Evolutionary conservation across 2,113 vertebrate species (phyloP).

Genomic region (Antigone vipio): DNA sequence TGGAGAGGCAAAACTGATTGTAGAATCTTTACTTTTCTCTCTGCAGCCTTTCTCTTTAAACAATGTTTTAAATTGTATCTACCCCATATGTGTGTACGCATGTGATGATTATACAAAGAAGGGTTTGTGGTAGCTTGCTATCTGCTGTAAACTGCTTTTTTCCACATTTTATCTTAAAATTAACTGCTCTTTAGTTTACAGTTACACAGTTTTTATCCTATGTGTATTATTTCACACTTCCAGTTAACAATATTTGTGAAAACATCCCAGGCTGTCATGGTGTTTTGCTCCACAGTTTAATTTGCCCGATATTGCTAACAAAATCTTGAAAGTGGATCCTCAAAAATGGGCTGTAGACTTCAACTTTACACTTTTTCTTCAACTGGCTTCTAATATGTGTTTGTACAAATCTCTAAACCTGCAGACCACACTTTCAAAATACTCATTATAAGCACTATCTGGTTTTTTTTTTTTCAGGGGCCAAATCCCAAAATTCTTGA

Average conservation of each 20-base stretch:
- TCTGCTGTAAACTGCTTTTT: neutral
- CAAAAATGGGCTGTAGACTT: neutral
- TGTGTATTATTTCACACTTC: neutral
- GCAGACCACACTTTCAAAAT: neutral
- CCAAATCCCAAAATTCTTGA: conserved; percentile 9
- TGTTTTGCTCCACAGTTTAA: neutral
- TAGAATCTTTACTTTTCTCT: neutral
- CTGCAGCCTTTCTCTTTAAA: neutral
- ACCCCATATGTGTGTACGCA: neutral
- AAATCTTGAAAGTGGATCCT: neutral
- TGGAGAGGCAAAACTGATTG: neutral
- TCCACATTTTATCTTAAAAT: neutral
- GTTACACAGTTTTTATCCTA: neutral
- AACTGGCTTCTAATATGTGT: neutral
- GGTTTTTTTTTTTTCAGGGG: conserved; percentile 54
- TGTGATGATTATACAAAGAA: neutral
- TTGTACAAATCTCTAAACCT: neutral
- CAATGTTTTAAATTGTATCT: neutral
- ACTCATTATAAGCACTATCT: neutral
- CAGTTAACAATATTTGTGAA: neutral
- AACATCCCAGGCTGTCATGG: neutral
- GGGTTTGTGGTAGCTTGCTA: neutral
- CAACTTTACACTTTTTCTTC: neutral
- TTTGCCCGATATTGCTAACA: neutral
- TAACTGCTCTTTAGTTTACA: neutral